Conservation (phyloP, 2,888 invertebrate species). For the Protodeltote pygarga region DNA sequence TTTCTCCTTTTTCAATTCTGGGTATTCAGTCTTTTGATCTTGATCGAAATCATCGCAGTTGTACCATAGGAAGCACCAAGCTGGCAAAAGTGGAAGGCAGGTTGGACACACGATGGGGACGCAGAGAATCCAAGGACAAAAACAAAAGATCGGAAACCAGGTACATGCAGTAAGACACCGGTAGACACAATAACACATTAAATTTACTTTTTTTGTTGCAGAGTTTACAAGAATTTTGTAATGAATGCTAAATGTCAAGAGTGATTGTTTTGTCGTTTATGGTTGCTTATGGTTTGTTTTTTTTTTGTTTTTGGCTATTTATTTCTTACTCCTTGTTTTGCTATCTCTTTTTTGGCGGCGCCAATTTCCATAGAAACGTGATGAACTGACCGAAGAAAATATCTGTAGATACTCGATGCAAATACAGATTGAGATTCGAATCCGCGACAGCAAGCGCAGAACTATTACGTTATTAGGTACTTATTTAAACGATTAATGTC, state of each 20-base stretch:
- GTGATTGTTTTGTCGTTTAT: too few species aligned
- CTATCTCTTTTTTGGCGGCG: too few species aligned
- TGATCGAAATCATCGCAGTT: neutral
- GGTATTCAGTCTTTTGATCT: neutral
- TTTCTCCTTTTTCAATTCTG: neutral
- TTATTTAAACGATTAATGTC: too few species aligned
- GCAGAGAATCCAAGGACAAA: constrained; percentile 32
- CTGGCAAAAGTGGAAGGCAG: constrained; percentile 9
- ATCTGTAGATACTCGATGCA: too few species aligned
- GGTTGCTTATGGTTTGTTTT: too few species aligned
- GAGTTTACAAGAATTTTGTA: constrained; percentile 11
- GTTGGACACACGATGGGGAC: constrained; percentile 18
- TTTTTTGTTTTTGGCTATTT: too few species aligned
- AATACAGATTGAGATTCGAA: too few species aligned
- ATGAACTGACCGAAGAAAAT: too few species aligned
- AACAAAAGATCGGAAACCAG: constrained; percentile 21
- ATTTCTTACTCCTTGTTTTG: too few species aligned
- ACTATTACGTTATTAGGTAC: too few species aligned
- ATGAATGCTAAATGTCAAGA: neutral
- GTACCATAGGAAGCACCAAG: constrained; percentile 7
- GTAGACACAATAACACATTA: constrained; percentile 1
- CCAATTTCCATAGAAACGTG: too few species aligned
- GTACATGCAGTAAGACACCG: constrained; percentile 1
- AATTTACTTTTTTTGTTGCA: neutral
- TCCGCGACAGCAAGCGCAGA: too few species aligned